Evolutionary conservation across 2,797 vertebrate genomes (phyloP).

Genomic region (Scolopax bukidnonensis): DNA sequence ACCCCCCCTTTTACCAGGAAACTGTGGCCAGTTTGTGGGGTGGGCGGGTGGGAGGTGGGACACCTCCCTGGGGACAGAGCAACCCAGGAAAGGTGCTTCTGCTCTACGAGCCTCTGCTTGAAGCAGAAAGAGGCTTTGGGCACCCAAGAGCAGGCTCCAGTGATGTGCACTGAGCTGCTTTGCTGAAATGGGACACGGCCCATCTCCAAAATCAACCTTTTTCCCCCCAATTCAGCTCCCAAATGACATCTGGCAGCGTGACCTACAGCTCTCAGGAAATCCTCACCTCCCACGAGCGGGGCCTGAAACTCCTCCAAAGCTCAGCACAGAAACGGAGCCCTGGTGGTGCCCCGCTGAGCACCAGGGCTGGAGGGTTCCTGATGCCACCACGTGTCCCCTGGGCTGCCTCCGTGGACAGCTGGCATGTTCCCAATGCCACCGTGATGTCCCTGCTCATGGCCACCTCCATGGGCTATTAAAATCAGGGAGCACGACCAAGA

Average conservation of each 20-base stretch:
- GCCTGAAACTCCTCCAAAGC: rapidly evolving
- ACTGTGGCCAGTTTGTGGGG: too few relatives aligned
- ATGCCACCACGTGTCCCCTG: neutral
- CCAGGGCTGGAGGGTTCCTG: neutral
- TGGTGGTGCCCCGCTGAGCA: neutral
- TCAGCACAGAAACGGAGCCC: neutral
- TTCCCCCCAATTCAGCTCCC: neutral
- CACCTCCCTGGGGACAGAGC: too few relatives aligned
- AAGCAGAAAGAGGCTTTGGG: neutral
- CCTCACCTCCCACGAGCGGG: neutral
- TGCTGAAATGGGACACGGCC: neutral
- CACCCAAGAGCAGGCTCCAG: neutral
- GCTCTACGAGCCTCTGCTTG: neutral
- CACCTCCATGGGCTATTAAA: neutral
- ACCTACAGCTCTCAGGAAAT: neutral
- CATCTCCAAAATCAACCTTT: neutral
- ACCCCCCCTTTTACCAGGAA: too few relatives aligned
- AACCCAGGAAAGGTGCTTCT: neutral
- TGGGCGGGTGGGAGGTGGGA: neutral
- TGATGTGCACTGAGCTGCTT: neutral
- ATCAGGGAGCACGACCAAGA: rapidly evolving
- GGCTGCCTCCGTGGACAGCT: neutral
- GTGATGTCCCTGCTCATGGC: neutral
- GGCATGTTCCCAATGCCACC: neutral
- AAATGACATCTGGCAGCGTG: neutral